A percentile compares a stretch with the other conserved stretches of the same genome.
phyloP scores from a whole-genome alignment of 2,113 vertebrate genomes.

The Melierax canorus region DNA sequence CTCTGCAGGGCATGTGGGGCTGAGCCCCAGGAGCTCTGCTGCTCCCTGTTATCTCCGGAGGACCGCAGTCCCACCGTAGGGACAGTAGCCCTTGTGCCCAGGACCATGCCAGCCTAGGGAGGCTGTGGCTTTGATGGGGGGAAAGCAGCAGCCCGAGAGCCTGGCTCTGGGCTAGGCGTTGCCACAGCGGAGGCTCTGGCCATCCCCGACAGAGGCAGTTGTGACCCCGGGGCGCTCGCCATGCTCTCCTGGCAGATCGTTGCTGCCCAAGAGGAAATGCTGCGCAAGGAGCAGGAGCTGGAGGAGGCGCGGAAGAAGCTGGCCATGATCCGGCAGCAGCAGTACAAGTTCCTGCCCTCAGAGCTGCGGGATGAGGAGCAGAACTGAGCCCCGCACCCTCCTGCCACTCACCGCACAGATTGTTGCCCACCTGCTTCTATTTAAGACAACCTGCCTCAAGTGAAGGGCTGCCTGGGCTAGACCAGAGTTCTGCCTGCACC shows the following conservation, averaged over 20 bases:
- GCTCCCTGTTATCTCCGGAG: background rate
- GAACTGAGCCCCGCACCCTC: constrained; percentile 46
- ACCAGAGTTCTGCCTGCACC: background rate
- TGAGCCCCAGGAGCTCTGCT: background rate
- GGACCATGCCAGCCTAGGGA: background rate
- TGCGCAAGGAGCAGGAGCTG: constrained; percentile 88
- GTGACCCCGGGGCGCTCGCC: background rate
- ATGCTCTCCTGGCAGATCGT: constrained; percentile 78
- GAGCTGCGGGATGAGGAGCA: constrained; percentile 90
- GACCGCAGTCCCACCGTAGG: too few relatives aligned
- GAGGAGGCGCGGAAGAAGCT: constrained; percentile 87
- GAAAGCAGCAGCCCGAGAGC: background rate
- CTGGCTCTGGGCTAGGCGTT: background rate
- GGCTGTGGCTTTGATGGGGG: background rate
- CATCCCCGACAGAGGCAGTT: background rate
- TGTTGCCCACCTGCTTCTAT: background rate
- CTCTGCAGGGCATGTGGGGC: background rate
- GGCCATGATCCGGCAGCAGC: constrained; percentile 89
- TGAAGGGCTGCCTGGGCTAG: background rate
- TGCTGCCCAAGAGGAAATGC: constrained; percentile 92
- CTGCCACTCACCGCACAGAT: background rate
- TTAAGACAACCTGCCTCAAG: background rate
- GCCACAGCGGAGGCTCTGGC: background rate
- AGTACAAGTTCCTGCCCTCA: constrained; percentile 94
- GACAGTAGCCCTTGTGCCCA: background rate